These are phyloP conservation scores for Mirza zaza DNA, from an alignment of 2,113 vertebrate genomes.

Conservation along the genomic window DNA sequence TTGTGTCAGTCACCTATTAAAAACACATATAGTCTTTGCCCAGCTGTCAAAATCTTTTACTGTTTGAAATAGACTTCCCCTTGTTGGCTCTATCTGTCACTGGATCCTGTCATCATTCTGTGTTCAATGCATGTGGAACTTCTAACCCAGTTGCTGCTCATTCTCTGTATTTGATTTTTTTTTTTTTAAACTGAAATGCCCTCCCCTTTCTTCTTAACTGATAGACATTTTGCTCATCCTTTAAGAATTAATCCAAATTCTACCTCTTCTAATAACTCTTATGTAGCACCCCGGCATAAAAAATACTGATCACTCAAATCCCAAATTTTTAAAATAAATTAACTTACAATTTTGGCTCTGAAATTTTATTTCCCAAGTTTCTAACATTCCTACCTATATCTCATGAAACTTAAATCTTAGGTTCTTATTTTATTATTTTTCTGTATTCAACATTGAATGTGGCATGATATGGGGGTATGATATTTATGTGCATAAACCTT, in stretches of 20 bases:
- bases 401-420: neutral
- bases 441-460: neutral
- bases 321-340: neutral
- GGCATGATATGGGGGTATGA: no score
- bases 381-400: neutral
- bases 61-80: neutral
- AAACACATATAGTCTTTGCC: neutral
- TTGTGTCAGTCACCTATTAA: neutral
- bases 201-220: neutral
- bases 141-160: neutral
- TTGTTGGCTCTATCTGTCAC: neutral
- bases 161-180: neutral
- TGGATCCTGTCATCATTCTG: neutral
- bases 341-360: neutral
- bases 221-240: neutral
- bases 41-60: slow-evolving; percentile 31
- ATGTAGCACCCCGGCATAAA: neutral
- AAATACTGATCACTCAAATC: neutral
- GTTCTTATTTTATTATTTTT: neutral
- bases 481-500: neutral
- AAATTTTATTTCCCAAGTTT: neutral
- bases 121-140: neutral
- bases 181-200: neutral
- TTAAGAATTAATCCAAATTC: neutral
- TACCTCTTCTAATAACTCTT: neutral